phyloP scores from a whole-genome alignment of 2,888 invertebrate species.

The Monoplex corrugatus region DNA sequence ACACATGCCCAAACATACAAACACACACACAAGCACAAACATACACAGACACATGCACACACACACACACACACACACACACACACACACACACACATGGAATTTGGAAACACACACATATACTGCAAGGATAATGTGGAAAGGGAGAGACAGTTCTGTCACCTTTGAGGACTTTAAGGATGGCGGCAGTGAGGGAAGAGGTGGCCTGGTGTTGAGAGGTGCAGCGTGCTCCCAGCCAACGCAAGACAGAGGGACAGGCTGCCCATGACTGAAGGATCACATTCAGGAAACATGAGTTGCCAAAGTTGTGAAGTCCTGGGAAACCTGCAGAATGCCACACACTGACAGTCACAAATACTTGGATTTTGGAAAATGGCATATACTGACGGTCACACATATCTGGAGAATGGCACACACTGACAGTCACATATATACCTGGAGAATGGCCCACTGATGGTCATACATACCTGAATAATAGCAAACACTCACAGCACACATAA shows the following conservation, averaged over 20 bases:
- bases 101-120: not conserved
- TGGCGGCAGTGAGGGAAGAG: slow-evolving; percentile 64
- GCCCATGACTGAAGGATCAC: slow-evolving; percentile 94
- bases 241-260: slow-evolving; percentile 91
- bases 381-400: too few relatives aligned
- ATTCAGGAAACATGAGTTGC: slow-evolving; percentile 96
- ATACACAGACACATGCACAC: too few relatives aligned
- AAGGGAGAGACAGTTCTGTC: not conserved
- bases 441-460: too few relatives aligned
- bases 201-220: slow-evolving; percentile 67
- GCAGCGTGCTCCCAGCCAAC: slow-evolving; percentile 87
- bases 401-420: too few relatives aligned
- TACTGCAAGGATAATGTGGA: not conserved
- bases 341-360: too few relatives aligned
- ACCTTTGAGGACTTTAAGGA: slow-evolving; percentile 75
- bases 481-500: too few relatives aligned
- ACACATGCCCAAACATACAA: too few relatives aligned
- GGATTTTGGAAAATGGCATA: too few relatives aligned
- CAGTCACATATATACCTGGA: too few relatives aligned
- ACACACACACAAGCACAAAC: too few relatives aligned
- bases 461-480: too few relatives aligned
- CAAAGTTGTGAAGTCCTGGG: slow-evolving; percentile 92
- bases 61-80: not conserved
- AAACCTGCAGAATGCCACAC: slow-evolving; percentile 66
- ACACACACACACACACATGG: not conserved